A percentile compares a stretch with the other conserved stretches of the same genome.
phyloP scores from a whole-genome alignment of 2,113 vertebrate genomes.

The Gadus macrocephalus region DNA sequence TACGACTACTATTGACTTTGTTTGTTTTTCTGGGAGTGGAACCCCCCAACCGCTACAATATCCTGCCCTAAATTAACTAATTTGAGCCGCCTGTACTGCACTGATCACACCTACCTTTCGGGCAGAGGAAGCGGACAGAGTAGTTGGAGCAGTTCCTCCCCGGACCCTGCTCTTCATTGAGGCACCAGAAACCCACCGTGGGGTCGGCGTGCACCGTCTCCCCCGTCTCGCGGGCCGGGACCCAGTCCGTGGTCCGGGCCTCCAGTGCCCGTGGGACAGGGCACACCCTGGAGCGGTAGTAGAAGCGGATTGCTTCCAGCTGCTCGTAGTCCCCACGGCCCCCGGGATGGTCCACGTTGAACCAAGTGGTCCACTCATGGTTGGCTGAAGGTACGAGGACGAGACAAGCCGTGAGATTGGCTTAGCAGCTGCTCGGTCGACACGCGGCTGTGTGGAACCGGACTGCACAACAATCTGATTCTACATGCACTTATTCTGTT shows the following conservation, averaged over 20 bases:
- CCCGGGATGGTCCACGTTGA: conserved; percentile 87
- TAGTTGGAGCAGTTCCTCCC: conserved; percentile 82
- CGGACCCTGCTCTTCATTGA: conserved; percentile 79
- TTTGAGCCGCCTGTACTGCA: too few relatives aligned
- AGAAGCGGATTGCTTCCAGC: conserved; percentile 83
- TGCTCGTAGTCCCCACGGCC: conserved; percentile 85
- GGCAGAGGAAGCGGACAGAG: conserved; percentile 79
- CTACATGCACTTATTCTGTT: neutral
- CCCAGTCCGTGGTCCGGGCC: conserved; percentile 84
- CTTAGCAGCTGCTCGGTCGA: too few relatives aligned
- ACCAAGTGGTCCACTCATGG: conserved; percentile 86
- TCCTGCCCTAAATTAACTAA: too few relatives aligned
- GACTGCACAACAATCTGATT: too few relatives aligned
- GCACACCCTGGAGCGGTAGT: conserved; percentile 80
- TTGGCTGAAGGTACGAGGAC: conserved; percentile 55
- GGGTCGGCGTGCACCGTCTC: conserved; percentile 78
- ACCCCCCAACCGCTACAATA: too few relatives aligned
- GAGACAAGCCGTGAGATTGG: too few relatives aligned
- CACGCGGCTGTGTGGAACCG: too few relatives aligned
- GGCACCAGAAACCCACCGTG: conserved; percentile 84
- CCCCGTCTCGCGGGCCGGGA: conserved; percentile 73
- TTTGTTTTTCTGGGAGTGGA: too few relatives aligned
- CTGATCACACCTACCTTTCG: conserved; percentile 65
- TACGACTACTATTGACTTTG: too few relatives aligned
- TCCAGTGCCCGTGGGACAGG: conserved; percentile 72